Evolutionary conservation across 2,797 vertebrate genomes (phyloP).

Genomic region (Heteromormyrus szaboi): DNA sequence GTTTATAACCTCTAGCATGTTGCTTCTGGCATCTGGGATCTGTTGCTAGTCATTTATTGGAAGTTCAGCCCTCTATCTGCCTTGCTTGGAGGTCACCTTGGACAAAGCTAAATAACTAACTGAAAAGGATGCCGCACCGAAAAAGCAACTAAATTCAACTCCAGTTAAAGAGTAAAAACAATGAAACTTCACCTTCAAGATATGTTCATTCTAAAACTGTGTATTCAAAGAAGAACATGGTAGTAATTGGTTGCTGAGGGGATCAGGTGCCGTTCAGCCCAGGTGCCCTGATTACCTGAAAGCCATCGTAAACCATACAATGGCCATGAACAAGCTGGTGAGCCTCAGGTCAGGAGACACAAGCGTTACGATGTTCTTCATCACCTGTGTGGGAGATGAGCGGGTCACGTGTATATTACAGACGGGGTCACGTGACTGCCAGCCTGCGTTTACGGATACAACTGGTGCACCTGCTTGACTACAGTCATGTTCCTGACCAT

Average conservation of each 20-base stretch:
- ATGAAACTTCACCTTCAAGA: not conserved
- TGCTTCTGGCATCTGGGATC: not conserved
- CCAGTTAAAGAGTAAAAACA: not conserved
- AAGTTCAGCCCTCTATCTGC: not conserved
- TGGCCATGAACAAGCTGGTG: conserved; percentile 82
- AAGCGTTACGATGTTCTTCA: conserved; percentile 77
- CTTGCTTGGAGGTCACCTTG: not conserved
- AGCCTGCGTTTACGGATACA: not conserved
- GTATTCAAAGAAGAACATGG: not conserved
- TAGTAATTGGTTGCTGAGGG: not conserved
- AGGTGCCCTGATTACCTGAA: conserved; percentile 68
- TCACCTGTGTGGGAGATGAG: conserved; percentile 59
- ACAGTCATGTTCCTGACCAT: conserved; percentile 75
- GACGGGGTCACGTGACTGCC: not conserved
- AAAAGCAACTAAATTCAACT: not conserved
- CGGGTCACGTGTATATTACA: not conserved
- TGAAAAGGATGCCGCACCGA: not conserved
- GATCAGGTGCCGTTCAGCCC: not conserved
- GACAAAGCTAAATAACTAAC: not conserved
- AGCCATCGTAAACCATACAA: conserved; percentile 95
- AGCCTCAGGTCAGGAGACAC: conserved; percentile 75
- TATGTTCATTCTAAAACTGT: not conserved
- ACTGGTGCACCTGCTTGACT: conserved; percentile 74
- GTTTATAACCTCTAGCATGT: not conserved
- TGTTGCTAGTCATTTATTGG: not conserved